Evolutionary conservation across 2,888 invertebrate genomes (phyloP).

Genomic region (Drosophila atripex): DNA sequence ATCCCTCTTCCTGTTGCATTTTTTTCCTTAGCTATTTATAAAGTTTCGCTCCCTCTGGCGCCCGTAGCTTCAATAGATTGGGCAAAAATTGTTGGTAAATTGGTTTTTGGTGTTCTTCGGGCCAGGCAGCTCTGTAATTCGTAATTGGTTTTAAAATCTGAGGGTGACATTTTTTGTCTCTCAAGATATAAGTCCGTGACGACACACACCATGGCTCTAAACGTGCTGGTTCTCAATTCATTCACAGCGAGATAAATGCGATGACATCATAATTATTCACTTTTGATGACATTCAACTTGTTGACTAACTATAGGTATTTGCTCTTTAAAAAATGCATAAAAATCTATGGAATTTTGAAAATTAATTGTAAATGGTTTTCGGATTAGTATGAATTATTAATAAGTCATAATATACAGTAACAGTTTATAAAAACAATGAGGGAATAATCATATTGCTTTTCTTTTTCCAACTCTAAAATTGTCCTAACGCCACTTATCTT

Average conservation of each 20-base stretch:
- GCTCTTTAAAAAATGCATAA: too few relatives aligned
- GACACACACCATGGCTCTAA: too few relatives aligned
- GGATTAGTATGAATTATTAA: too few relatives aligned
- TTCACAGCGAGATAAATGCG: background rate
- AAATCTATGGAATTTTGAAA: too few relatives aligned
- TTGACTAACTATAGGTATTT: too few relatives aligned
- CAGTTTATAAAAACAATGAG: too few relatives aligned
- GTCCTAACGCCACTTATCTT: too few relatives aligned
- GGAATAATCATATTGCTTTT: too few relatives aligned
- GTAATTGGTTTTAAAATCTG: conserved; percentile 14
- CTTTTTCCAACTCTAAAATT: too few relatives aligned
- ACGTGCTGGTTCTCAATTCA: conserved; percentile 5
- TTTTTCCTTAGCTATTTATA: conserved; percentile 70
- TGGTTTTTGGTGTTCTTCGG: conserved; percentile 61
- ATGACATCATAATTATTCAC: conserved; percentile 12
- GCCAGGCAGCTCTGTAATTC: conserved; percentile 26
- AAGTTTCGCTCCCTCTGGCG: conserved; percentile 42
- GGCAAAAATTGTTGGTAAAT: conserved; percentile 75
- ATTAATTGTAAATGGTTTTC: too few relatives aligned
- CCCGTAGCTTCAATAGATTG: conserved; percentile 65
- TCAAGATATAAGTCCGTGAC: background rate
- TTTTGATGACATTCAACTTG: conserved; percentile 20
- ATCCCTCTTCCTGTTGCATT: conserved; percentile 32
- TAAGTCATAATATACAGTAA: too few relatives aligned
- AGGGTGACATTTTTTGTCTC: conserved; percentile 6